phyloP scores from a whole-genome alignment of 2,888 invertebrate species.

The Torymus aiolomorphi region DNA sequence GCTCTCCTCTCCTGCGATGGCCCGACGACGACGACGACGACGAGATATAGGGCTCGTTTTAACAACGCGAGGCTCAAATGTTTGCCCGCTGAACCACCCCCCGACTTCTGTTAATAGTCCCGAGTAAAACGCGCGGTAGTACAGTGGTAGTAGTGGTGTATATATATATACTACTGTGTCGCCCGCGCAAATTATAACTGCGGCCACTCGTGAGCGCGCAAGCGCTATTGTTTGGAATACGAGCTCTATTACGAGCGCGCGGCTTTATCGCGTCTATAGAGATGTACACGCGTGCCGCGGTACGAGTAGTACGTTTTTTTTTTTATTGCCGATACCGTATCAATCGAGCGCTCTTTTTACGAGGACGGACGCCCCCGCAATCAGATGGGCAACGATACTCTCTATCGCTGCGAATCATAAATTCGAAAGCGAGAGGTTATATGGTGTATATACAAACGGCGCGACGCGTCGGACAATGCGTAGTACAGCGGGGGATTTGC shows the following conservation, averaged over 20 bases:
- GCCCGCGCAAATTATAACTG: constrained; percentile 43
- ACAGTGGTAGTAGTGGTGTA: too few relatives aligned
- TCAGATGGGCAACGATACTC: neutral
- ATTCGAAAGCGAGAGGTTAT: constrained; percentile 4
- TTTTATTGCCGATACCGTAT: constrained; percentile 1
- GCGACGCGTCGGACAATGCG: constrained; percentile 36
- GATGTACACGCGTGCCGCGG: neutral
- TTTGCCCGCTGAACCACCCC: constrained; percentile 45
- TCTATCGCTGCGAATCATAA: constrained; percentile 16
- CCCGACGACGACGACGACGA: constrained; percentile 58
- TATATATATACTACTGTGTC: neutral
- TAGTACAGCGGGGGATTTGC: constrained; percentile 42
- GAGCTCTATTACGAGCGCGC: constrained; percentile 30
- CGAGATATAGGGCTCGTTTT: constrained; percentile 69
- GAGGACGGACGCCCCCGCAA: neutral
- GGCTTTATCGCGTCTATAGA: constrained; percentile 19
- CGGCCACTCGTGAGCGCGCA: constrained; percentile 1
- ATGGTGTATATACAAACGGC: neutral
- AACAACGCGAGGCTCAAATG: constrained; percentile 69
- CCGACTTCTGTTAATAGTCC: constrained; percentile 45
- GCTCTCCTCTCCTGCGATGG: too few relatives aligned
- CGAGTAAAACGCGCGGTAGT: constrained; percentile 22
- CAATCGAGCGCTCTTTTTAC: constrained; percentile 10
- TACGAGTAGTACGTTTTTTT: neutral
- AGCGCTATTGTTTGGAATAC: constrained; percentile 35